Conservation (phyloP, 2,888 invertebrate genomes). For the Brenthis daphne region DNA sequence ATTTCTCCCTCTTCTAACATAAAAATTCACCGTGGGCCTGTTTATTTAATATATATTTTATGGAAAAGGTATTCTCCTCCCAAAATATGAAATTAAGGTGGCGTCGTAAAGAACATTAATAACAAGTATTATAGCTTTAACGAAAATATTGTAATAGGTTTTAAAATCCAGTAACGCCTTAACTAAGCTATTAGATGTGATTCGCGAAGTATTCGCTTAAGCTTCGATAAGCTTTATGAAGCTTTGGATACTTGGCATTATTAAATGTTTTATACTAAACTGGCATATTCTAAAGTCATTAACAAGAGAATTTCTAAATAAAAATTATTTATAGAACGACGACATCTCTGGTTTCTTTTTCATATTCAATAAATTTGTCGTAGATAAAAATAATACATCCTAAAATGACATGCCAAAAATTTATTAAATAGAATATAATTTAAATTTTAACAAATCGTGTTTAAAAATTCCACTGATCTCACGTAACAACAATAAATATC, state of each 20-base stretch:
- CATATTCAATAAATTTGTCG: too few relatives aligned
- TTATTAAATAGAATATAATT: neutral
- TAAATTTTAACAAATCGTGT: neutral
- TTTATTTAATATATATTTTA: conserved; percentile 14
- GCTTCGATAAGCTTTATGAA: too few relatives aligned
- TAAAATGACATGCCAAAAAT: too few relatives aligned
- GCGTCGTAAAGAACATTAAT: neutral
- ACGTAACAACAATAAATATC: conserved; percentile 31
- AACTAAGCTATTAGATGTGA: neutral
- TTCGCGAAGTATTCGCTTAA: too few relatives aligned
- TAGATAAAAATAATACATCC: too few relatives aligned
- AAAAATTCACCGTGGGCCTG: neutral
- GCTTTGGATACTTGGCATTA: too few relatives aligned
- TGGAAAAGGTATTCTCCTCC: neutral
- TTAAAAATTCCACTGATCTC: conserved; percentile 5
- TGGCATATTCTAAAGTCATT: too few relatives aligned
- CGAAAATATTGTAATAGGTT: neutral
- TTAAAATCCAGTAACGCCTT: neutral
- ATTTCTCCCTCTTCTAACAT: conserved; percentile 19
- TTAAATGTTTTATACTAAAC: too few relatives aligned
- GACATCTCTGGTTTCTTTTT: too few relatives aligned
- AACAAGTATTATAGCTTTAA: neutral
- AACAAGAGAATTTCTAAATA: too few relatives aligned
- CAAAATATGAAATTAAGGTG: neutral
- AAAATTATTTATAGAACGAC: too few relatives aligned